These are phyloP conservation scores for Entomyzon cyanotis DNA, from an alignment of 2,113 vertebrate genomes.

Conservation along the genomic window DNA sequence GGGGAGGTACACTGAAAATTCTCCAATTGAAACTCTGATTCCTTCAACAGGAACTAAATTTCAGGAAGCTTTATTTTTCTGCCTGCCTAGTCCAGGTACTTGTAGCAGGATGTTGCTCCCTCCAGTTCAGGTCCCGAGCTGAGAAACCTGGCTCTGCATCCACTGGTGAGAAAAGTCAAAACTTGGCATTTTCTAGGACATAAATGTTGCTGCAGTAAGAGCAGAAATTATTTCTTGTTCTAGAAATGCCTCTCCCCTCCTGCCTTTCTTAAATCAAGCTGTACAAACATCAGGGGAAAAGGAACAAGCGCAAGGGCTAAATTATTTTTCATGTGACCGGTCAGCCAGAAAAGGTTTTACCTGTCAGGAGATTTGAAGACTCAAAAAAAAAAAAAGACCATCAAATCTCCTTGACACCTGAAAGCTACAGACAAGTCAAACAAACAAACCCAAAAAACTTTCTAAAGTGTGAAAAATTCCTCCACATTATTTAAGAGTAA, in stretches of 20 bases:
- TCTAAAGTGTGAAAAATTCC: background rate
- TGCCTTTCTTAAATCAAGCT: background rate
- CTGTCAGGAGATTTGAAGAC: background rate
- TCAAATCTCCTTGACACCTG: background rate
- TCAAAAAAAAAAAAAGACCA: background rate
- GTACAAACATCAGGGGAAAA: background rate
- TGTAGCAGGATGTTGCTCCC: background rate
- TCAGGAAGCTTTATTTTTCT: background rate
- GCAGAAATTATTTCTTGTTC: background rate
- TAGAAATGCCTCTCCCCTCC: background rate
- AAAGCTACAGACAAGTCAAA: background rate
- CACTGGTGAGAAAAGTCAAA: background rate
- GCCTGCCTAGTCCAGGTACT: background rate
- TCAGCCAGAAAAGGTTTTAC: background rate
- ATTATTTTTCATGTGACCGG: background rate
- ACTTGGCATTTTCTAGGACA: background rate
- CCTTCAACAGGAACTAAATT: background rate
- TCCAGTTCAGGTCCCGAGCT: background rate
- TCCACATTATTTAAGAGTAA: conserved; percentile 10
- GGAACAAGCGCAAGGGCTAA: background rate
- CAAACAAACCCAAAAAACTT: background rate
- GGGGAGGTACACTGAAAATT: background rate
- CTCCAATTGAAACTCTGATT: background rate
- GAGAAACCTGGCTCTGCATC: background rate
- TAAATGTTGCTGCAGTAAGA: background rate